A percentile compares a stretch with the other conserved stretches of the same genome.
phyloP scores from a whole-genome alignment of 2,888 invertebrate species.

The Hartigia nigra region DNA sequence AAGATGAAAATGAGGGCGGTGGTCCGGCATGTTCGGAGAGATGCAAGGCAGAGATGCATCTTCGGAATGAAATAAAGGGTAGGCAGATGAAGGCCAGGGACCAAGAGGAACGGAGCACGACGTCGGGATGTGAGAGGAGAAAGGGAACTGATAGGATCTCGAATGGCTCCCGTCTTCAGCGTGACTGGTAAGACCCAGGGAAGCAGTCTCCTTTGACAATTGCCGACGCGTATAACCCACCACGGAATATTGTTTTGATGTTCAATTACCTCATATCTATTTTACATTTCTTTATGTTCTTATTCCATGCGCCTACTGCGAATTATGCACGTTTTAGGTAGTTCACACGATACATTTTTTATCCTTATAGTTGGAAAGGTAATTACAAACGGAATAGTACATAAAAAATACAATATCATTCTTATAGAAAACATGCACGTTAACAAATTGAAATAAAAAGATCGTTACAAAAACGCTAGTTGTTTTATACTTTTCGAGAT shows the following conservation, averaged over 20 bases:
- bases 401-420: not conserved
- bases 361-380: not conserved
- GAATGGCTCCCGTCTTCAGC: slow-evolving; percentile 62
- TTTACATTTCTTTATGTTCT: not conserved
- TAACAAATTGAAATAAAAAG: not conserved
- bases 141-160: slow-evolving; percentile 54
- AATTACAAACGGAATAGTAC: not conserved
- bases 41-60: slow-evolving; percentile 43
- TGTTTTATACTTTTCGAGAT: no score
- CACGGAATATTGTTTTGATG: slow-evolving; percentile 43
- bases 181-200: slow-evolving; percentile 54
- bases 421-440: not conserved
- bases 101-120: slow-evolving; percentile 10
- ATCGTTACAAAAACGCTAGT: not conserved
- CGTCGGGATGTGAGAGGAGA: slow-evolving; percentile 27
- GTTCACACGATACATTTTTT: not conserved
- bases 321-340: not conserved
- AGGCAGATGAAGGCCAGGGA: slow-evolving; percentile 17
- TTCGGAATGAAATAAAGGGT: slow-evolving; percentile 46
- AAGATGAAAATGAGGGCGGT: not conserved
- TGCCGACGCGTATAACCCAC: slow-evolving; percentile 41
- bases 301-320: not conserved
- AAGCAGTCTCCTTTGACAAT: slow-evolving; percentile 52
- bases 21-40: slow-evolving; percentile 25
- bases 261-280: slow-evolving; percentile 34